These are phyloP conservation scores for Pantherophis vulpinus DNA, from an alignment of 2,797 vertebrate species.

Conservation along the genomic window DNA sequence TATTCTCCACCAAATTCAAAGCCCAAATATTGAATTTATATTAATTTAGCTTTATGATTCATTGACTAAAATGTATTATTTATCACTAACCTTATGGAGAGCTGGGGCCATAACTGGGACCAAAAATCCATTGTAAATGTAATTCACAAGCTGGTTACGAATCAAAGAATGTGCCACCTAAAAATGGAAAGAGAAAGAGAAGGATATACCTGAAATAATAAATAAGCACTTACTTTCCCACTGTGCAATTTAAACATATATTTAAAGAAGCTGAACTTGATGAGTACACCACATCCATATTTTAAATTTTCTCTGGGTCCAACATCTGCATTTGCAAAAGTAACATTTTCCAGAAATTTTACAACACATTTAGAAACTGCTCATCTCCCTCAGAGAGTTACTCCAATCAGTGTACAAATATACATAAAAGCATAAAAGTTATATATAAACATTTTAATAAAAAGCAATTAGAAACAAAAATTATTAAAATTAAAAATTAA, in stretches of 20 bases:
- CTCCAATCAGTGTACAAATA: neutral
- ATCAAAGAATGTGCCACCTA: slow-evolving; percentile 92
- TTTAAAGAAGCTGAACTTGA: neutral
- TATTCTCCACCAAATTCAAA: neutral
- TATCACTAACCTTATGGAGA: slow-evolving; percentile 89
- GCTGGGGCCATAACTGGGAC: slow-evolving; percentile 96
- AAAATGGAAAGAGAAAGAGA: neutral
- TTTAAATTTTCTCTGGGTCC: neutral
- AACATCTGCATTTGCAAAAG: neutral
- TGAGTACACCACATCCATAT: neutral
- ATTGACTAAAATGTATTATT: neutral
- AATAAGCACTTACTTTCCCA: neutral
- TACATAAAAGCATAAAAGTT: neutral
- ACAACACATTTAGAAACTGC: neutral
- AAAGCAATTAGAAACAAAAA: neutral
- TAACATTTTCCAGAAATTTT: neutral
- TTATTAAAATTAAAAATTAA: neutral
- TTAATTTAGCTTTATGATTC: neutral
- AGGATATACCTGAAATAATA: neutral
- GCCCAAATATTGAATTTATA: neutral
- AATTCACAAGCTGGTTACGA: slow-evolving; percentile 90
- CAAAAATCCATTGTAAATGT: slow-evolving; percentile 97
- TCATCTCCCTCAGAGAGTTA: neutral
- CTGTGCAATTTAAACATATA: neutral
- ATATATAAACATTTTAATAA: neutral